phyloP scores from a whole-genome alignment of 2,113 vertebrate species.

The Peromyscus maniculatus region DNA sequence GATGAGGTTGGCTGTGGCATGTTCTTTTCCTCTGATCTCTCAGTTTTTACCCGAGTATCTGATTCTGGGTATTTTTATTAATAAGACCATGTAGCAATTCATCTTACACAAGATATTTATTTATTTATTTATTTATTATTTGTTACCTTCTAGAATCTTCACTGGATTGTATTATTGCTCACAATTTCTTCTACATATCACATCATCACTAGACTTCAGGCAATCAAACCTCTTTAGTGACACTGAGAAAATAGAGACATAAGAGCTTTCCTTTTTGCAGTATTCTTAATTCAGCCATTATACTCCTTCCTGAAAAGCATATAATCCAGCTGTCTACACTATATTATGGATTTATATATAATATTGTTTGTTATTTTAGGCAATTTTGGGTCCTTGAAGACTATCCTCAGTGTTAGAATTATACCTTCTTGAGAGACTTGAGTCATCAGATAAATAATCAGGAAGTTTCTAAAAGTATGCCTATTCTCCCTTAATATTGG shows the following conservation, averaged over 20 bases:
- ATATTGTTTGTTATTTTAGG: background rate
- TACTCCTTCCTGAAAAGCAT: background rate
- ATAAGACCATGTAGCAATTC: too few relatives aligned
- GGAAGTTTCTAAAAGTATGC: background rate
- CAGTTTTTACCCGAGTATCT: too few relatives aligned
- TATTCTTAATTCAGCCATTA: background rate
- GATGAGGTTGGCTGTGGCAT: too few relatives aligned
- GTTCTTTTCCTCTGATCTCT: too few relatives aligned
- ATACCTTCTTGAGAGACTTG: background rate
- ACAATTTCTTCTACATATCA: background rate
- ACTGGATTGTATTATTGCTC: background rate
- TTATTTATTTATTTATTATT: too few relatives aligned
- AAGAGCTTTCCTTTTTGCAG: background rate
- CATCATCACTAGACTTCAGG: background rate
- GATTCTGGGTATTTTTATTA: too few relatives aligned
- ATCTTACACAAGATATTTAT: too few relatives aligned
- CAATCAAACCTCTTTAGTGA: background rate
- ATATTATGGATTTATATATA: background rate
- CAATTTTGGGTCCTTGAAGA: background rate
- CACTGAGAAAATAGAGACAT: background rate
- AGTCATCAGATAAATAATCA: background rate
- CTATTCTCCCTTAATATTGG: rapidly evolving
- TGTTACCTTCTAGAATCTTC: background rate
- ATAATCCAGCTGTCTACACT: background rate
- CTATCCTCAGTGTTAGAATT: background rate